Percentiles rank a stretch among this genome's conserved stretches.
Evolutionary conservation across 2,888 invertebrate genomes (phyloP).

Genomic region (Tetranychus piercei): DNA sequence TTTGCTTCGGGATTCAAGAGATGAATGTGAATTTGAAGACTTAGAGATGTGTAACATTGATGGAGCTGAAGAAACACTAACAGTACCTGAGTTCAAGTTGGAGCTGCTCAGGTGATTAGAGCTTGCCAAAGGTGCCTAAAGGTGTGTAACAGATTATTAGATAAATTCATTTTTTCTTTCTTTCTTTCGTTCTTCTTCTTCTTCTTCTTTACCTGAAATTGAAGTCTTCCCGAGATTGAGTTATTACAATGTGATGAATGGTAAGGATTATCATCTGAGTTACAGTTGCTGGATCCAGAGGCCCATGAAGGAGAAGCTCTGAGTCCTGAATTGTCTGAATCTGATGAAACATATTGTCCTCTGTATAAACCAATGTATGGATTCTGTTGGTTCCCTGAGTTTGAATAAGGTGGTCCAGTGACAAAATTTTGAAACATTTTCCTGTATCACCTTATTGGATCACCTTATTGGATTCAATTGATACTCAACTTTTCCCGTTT

Average conservation of each 20-base stretch:
- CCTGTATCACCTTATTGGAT: background rate
- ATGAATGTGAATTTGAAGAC: background rate
- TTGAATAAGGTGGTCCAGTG: background rate
- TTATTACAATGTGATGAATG: background rate
- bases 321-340: background rate
- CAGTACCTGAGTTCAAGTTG: background rate
- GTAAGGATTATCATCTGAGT: background rate
- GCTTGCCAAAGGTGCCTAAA: background rate
- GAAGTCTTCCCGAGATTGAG: background rate
- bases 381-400: background rate
- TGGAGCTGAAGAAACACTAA: background rate
- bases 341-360: background rate
- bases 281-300: background rate
- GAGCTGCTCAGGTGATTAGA: background rate
- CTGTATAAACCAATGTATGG: background rate
- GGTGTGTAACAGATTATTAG: background rate
- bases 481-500: too few relatives aligned
- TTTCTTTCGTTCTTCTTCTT: background rate
- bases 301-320: background rate
- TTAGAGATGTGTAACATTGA: conserved; percentile 1
- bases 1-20: background rate
- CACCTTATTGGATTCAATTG: too few relatives aligned
- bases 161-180: background rate
- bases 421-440: background rate
- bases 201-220: background rate